phyloP scores from a whole-genome alignment of 2,888 invertebrate genomes.

The Podabrus alpinus region DNA sequence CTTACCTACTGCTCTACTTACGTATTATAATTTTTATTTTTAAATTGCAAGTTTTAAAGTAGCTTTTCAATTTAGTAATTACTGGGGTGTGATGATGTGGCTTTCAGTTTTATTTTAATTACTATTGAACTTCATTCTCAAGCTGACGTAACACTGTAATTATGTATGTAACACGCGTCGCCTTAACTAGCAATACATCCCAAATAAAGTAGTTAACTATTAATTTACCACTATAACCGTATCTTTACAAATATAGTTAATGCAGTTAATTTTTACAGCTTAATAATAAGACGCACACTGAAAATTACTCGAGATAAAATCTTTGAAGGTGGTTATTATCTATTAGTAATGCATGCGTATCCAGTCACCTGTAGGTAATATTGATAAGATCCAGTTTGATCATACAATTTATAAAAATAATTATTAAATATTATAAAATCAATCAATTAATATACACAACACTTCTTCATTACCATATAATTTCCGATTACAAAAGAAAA shows the following conservation, averaged over 20 bases:
- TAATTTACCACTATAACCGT: background rate
- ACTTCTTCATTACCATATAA: background rate
- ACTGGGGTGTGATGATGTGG: background rate
- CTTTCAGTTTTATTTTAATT: background rate
- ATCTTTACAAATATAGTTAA: conserved; percentile 1
- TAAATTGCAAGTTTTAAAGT: background rate
- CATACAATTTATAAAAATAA: background rate
- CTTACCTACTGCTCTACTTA: background rate
- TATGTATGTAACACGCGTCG: conserved; percentile 2
- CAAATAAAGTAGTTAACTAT: conserved; percentile 1
- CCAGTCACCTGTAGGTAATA: background rate
- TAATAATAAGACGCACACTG: background rate
- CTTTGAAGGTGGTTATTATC: background rate
- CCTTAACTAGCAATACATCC: background rate
- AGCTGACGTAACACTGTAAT: background rate
- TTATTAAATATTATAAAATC: background rate
- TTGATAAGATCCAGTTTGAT: background rate
- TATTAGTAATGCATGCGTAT: background rate
- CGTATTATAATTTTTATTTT: background rate
- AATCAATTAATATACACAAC: background rate
- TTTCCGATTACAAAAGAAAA: background rate
- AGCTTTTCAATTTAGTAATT: background rate
- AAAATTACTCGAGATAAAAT: background rate
- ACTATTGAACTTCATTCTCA: background rate
- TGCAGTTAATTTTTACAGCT: background rate